Percentiles rank a stretch among this genome's conserved stretches.
Conservation (phyloP, 2,888 invertebrate genomes). For the Brachynemurus nebulosus region DNA sequence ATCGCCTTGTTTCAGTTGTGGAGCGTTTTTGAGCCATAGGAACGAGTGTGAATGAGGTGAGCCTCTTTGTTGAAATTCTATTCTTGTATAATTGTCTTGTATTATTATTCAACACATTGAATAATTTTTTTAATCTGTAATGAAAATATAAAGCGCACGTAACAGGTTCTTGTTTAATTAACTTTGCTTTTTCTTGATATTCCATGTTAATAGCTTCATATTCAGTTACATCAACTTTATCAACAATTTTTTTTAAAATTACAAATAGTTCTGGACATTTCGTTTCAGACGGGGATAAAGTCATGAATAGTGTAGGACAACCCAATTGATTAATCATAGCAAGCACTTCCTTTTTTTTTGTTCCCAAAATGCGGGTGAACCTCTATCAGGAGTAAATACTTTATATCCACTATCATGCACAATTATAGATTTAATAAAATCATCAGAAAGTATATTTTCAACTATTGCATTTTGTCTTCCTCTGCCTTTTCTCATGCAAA, state of each 20-base stretch:
- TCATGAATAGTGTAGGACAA: slow-evolving; percentile 13
- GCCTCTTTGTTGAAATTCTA: slow-evolving; percentile 23
- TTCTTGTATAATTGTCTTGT: slow-evolving; percentile 17
- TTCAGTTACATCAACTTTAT: slow-evolving; percentile 11
- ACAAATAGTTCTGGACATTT: slow-evolving; percentile 14
- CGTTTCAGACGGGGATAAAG: slow-evolving; percentile 15
- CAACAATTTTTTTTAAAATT: slow-evolving; percentile 9
- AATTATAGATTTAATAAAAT: background rate
- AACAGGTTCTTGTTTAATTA: slow-evolving; percentile 19
- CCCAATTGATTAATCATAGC: slow-evolving; percentile 16
- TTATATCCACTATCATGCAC: background rate
- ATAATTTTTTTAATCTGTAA: background rate
- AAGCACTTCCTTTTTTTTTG: background rate
- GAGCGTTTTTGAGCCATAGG: slow-evolving; percentile 22
- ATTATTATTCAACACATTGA: slow-evolving; percentile 11
- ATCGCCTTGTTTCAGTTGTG: slow-evolving; percentile 14
- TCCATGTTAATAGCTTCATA: slow-evolving; percentile 10
- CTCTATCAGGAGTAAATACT: background rate
- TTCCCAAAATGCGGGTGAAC: slow-evolving; percentile 1
- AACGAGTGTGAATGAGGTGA: slow-evolving; percentile 22
- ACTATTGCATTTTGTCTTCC: background rate
- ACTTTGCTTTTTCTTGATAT: slow-evolving; percentile 14
- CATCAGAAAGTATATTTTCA: background rate
- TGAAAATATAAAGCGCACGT: slow-evolving; percentile 17
- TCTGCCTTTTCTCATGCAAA: background rate